Conservation (phyloP, 1,140 invertebrate species). For the Parasteatoda tepidariorum region DNA sequence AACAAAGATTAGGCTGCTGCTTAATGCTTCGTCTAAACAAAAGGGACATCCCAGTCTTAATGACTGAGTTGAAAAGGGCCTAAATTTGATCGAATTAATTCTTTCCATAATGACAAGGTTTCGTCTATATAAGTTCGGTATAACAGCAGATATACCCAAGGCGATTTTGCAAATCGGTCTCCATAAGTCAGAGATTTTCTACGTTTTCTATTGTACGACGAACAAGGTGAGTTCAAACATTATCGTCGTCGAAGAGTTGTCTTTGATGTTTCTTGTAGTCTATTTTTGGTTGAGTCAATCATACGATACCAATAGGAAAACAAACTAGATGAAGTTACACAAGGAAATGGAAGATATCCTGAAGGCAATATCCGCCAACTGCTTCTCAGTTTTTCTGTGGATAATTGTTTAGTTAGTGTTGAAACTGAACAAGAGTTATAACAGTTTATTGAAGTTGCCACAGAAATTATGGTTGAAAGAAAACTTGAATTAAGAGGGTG, state of each 20-base stretch:
- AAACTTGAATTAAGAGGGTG: conserved; percentile 14
- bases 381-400: conserved; percentile 2
- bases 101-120: conserved; percentile 63
- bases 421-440: background rate
- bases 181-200: background rate
- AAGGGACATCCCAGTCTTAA: background rate
- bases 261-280: conserved; percentile 1
- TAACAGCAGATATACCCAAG: conserved; percentile 34
- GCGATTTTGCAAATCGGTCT: conserved; percentile 28
- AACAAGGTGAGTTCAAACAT: background rate
- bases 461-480: conserved; percentile 26
- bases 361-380: background rate
- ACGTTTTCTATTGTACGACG: background rate
- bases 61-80: background rate
- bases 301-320: conserved; percentile 5
- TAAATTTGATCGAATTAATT: background rate
- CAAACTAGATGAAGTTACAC: background rate
- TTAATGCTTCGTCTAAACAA: conserved; percentile 15
- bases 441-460: background rate
- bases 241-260: background rate
- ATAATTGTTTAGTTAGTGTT: conserved; percentile 14
- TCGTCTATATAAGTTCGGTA: background rate
- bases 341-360: conserved; percentile 3
- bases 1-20: background rate
- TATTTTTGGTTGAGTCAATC: background rate